These are phyloP conservation scores for Camponotus pennsylvanicus DNA, from an alignment of 1,140 invertebrate species.

Conservation along the genomic window DNA sequence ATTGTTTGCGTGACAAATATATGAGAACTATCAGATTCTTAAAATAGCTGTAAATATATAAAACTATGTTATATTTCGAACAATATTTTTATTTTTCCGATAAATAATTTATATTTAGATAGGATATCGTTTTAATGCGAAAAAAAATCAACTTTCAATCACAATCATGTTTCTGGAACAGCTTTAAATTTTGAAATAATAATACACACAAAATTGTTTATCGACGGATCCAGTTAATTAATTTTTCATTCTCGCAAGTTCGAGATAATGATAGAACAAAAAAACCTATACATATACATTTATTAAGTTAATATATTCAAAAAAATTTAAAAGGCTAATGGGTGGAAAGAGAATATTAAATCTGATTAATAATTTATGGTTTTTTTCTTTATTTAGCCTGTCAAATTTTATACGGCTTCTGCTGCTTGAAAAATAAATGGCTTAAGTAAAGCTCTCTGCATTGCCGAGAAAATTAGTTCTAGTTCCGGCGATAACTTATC, in stretches of 20 bases:
- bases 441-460: slow-evolving; percentile 26
- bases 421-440: slow-evolving; percentile 58
- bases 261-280: not conserved
- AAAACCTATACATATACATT: not conserved
- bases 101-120: not conserved
- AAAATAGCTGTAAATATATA: not conserved
- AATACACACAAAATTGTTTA: not conserved
- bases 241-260: not conserved
- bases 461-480: slow-evolving; percentile 51
- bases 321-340: not conserved
- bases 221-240: not conserved
- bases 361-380: slow-evolving; percentile 24
- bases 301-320: not conserved
- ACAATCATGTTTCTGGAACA: not conserved
- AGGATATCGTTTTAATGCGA: not conserved
- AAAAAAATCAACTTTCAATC: not conserved
- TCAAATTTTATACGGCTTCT: slow-evolving; percentile 40
- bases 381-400: slow-evolving; percentile 3
- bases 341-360: slow-evolving; percentile 18
- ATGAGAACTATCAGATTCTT: not conserved
- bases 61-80: not conserved
- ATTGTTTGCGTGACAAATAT: not conserved
- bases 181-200: not conserved
- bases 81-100: not conserved
- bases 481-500: slow-evolving; percentile 56